Evolutionary conservation across 2,888 invertebrate genomes (phyloP).

Genomic region (Drosophila subquinaria): DNA sequence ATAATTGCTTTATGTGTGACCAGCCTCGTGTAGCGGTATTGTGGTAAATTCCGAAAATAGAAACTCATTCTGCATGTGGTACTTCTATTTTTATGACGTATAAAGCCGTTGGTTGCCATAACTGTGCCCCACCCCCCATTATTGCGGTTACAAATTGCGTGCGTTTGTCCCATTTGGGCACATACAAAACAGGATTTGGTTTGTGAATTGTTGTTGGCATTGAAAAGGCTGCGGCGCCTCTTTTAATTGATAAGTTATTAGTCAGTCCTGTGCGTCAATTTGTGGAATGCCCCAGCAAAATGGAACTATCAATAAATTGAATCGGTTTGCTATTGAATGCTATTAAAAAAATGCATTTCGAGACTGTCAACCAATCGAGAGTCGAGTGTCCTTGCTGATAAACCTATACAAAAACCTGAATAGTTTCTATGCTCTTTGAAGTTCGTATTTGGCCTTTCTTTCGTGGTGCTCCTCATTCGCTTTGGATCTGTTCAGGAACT

Average conservation of each 20-base stretch:
- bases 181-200: slow-evolving; percentile 21
- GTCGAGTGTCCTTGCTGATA: slow-evolving; percentile 26
- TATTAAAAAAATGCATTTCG: slow-evolving; percentile 10
- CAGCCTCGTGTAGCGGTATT: background rate
- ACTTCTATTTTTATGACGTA: slow-evolving; percentile 43
- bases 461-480: slow-evolving; percentile 3
- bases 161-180: slow-evolving; percentile 47
- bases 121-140: slow-evolving; percentile 18
- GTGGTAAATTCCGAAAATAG: slow-evolving; percentile 33
- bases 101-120: slow-evolving; percentile 17
- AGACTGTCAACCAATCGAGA: slow-evolving; percentile 7
- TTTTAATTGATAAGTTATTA: slow-evolving; percentile 60
- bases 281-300: slow-evolving; percentile 28
- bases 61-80: slow-evolving; percentile 39
- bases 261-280: slow-evolving; percentile 36
- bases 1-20: slow-evolving; percentile 26
- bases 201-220: slow-evolving; percentile 25
- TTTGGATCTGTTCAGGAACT: slow-evolving; percentile 5
- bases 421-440: background rate
- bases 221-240: slow-evolving; percentile 24
- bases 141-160: slow-evolving; percentile 57
- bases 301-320: slow-evolving; percentile 62
- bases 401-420: slow-evolving; percentile 1
- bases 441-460: background rate
- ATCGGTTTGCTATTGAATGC: slow-evolving; percentile 40